A percentile compares a stretch with the other conserved stretches of the same genome.
phyloP scores from a whole-genome alignment of 2,113 vertebrate genomes.

The Triplophysa dalaica region DNA sequence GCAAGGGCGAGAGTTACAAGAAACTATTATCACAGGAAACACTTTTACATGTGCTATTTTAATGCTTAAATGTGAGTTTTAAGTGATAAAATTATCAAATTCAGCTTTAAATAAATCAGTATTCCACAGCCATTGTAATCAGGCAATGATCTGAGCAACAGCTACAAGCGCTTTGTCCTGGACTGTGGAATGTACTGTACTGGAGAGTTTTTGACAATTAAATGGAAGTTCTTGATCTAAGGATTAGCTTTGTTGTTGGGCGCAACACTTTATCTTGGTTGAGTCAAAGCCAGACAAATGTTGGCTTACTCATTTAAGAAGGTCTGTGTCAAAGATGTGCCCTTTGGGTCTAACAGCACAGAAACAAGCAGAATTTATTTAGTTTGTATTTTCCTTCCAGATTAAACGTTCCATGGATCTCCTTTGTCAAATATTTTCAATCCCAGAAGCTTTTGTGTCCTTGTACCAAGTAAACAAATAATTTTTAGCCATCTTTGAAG shows the following conservation, averaged over 20 bases:
- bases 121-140: no score
- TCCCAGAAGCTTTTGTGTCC: neutral
- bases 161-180: neutral
- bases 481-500: neutral
- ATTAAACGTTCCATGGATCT: neutral
- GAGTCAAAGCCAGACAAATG: slow-evolving; percentile 4
- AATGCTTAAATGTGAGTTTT: no score
- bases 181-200: neutral
- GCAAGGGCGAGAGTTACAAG: no score
- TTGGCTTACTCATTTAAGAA: neutral
- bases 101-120: neutral
- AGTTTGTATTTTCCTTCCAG: neutral
- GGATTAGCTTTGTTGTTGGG: neutral
- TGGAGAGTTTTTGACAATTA: neutral
- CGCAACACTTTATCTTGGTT: slow-evolving; percentile 1
- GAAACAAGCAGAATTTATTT: neutral
- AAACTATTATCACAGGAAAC: no score
- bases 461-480: neutral
- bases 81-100: no score
- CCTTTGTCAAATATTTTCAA: neutral
- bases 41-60: no score
- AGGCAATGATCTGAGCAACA: neutral
- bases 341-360: slow-evolving; percentile 2
- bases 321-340: neutral
- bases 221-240: neutral